phyloP scores from a whole-genome alignment of 2,113 vertebrate genomes.

The Sapajus apella region DNA sequence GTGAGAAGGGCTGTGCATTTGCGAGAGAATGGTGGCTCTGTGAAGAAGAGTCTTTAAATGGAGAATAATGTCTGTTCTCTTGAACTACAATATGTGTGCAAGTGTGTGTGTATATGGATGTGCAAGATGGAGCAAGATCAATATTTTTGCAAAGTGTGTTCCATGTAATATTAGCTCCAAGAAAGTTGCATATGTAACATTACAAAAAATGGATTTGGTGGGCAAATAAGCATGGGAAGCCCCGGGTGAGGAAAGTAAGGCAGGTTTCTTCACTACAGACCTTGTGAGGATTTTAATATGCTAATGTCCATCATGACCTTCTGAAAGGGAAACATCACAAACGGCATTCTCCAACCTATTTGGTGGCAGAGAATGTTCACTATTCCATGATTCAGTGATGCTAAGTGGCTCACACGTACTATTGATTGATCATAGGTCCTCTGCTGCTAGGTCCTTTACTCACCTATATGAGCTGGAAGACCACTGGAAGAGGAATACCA shows the following conservation, averaged over 20 bases:
- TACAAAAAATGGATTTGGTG: not conserved
- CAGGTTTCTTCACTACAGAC: not conserved
- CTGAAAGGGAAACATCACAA: not conserved
- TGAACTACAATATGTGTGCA: not conserved
- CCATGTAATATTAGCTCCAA: not conserved
- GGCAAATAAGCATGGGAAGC: not conserved
- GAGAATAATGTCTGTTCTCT: not conserved
- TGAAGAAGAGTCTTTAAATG: not conserved
- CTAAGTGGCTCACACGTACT: not conserved
- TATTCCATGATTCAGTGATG: not conserved
- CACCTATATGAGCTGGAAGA: not conserved
- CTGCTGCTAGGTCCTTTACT: not conserved
- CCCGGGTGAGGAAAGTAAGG: not conserved
- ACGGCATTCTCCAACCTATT: not conserved
- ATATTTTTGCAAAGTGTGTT: not conserved
- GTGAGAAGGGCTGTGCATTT: not conserved
- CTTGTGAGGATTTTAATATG: not conserved
- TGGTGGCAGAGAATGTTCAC: not conserved
- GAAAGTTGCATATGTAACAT: not conserved
- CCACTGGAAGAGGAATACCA: not conserved
- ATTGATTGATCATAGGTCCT: not conserved
- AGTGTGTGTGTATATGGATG: too few species aligned
- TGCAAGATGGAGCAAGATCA: not conserved
- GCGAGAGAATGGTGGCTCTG: not conserved
- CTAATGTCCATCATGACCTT: not conserved